Evolutionary conservation across 1,140 invertebrate genomes (phyloP), one percentile per base, ranked within the genome.

Genomic region (Euura saliciscinereae): DNA sequence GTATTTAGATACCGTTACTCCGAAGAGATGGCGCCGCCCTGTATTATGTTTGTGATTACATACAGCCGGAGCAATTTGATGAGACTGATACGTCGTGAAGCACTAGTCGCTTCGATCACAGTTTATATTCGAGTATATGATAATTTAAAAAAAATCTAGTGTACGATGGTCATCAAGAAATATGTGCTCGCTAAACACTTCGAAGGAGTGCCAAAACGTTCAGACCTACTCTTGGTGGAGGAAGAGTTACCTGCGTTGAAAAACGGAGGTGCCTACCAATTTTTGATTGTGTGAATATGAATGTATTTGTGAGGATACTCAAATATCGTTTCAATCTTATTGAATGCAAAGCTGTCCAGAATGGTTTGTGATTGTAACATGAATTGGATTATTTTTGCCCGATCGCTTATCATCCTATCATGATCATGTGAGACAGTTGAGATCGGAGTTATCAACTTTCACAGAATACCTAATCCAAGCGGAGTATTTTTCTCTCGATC

Each of bases 151-250:
- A 11, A 59, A 11, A 67, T 10, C 3, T 67, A 11, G 28, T 8
- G 4, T 13, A 67, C 13, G 10, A 87, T 86, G 84, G 83, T 85
- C 13, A 78, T 82, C 44, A 88, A 83, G 76, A 88, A 87, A 76
- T 88, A 84, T 72, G 77, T 88, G 43, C 79, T 88, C 51, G 78
- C 78, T 8, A 80, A 80, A 70, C 80, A 82, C 64, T 89, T 89
- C 75, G 77, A 82, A 10, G 89, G 88, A n/a, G 83, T 81, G 68
- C 88, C 88, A n/a, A 88, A 87, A 70, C 75, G 79, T n/a, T 79
- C 78, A n/a, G 86, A 90, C 76, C 86, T 90, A 59, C 71, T 83
- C 75, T 77, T 89, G 43, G 80, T 84, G 2, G 85, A 89, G 77
- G 86, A 89, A 79, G 81, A 85, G 65, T 45, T 89, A 6, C 84